These are phyloP conservation scores for Lipophrys pholis DNA, from an alignment of 2,113 vertebrate genomes.

Conservation along the genomic window DNA sequence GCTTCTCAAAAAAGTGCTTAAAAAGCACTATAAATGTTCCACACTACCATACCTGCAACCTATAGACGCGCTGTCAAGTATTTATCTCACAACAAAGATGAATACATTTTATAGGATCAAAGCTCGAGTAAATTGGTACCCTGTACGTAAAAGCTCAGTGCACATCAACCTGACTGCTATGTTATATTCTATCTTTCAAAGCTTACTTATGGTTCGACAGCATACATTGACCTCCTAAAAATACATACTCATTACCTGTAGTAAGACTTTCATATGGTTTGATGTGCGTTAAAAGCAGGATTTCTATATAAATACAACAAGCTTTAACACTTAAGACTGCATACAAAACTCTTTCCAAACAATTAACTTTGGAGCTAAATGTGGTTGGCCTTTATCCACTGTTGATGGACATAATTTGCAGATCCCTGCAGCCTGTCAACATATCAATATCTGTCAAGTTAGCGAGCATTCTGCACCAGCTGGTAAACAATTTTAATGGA, in stretches of 20 bases:
- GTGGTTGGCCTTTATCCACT: conserved; percentile 11
- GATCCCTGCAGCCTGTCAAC: conserved; percentile 48
- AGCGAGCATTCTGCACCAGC: conserved; percentile 23
- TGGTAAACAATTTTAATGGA: conserved; percentile 58
- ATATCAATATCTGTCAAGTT: conserved; percentile 62
- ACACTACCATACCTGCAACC: neutral
- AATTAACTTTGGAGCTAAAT: conserved; percentile 1
- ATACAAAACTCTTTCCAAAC: neutral
- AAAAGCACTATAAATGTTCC: conserved; percentile 32
- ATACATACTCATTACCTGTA: neutral
- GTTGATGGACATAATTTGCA: conserved; percentile 29
- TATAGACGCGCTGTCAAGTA: conserved; percentile 10
- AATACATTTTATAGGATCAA: conserved; percentile 3
- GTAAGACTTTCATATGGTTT: neutral
- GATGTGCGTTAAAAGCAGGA: neutral
- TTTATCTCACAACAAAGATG: neutral
- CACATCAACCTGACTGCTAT: neutral
- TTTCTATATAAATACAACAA: neutral
- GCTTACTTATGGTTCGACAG: neutral
- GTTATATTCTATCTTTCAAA: too few relatives aligned
- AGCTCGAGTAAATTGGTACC: neutral
- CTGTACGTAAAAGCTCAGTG: neutral
- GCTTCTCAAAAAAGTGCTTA: conserved; percentile 38
- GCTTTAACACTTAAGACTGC: neutral
- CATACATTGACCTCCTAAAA: conserved; percentile 2